Percentiles rank a stretch among this genome's conserved stretches.
These are phyloP conservation scores for Ptychobarbus kaznakovi DNA, from an alignment of 2,797 vertebrate species.

Conservation along the genomic window DNA sequence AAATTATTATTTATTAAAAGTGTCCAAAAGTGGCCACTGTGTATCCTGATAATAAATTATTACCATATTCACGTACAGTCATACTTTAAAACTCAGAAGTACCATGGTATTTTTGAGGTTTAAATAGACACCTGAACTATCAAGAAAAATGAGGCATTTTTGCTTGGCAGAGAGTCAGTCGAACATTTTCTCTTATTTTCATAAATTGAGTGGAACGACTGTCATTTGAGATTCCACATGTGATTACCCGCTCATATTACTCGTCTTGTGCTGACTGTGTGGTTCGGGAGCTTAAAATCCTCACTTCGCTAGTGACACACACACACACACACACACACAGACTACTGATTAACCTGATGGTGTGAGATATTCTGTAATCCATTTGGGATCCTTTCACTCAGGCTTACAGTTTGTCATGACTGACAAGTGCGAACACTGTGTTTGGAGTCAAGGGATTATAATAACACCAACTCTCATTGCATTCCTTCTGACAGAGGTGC, in stretches of 20 bases:
- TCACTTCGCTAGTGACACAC: conserved; percentile 46
- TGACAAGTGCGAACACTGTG: conserved; percentile 22
- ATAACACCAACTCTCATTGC: conserved; percentile 10
- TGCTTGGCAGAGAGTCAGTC: not conserved
- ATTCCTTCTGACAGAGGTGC: conserved; percentile 33
- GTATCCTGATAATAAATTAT: not conserved
- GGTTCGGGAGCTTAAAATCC: conserved; percentile 31
- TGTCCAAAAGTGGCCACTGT: not conserved
- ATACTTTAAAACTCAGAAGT: not conserved
- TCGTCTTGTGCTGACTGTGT: conserved; percentile 61
- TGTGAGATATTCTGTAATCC: conserved; percentile 61
- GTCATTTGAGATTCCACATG: conserved; percentile 52
- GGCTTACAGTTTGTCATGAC: conserved; percentile 19
- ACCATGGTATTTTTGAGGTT: not conserved
- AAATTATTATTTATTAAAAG: not conserved
- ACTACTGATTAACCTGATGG: conserved; percentile 66
- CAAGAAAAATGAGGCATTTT: not conserved
- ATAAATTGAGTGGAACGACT: not conserved
- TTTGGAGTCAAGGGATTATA: conserved; percentile 14
- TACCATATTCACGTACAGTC: not conserved
- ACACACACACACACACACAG: conserved; percentile 15
- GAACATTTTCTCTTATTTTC: not conserved
- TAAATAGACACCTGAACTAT: not conserved
- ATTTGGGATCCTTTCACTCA: conserved; percentile 51
- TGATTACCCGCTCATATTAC: conserved; percentile 40